Base-by-base conservation (phyloP, 2,888 invertebrate species). In the Cantharis flavilabris region DNA sequence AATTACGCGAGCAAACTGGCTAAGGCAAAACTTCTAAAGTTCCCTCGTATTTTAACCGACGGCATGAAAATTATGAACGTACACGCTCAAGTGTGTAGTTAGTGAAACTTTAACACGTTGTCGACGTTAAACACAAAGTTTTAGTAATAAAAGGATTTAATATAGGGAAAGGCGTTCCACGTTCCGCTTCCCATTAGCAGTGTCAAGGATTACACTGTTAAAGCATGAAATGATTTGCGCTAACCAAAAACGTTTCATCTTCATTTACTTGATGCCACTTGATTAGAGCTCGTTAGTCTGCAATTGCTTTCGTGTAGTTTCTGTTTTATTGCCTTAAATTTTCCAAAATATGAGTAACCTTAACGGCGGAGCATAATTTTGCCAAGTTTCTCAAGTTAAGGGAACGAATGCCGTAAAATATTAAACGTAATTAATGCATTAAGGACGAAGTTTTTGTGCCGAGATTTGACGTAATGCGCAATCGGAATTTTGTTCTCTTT, bases 241-340 rank as follows among this genome's bases (percentile, higher is more conserved):
- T 77, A 72, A 77, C 77, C 77, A 75, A 75, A 75, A 77, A 77
- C 74, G 75, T 69, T 72, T 77, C 76, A 67, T 76, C 76, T 76
- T 76, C 76, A 76, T 76, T 76, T 76, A 76, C 64, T 76, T 73
- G 72, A 76, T 76, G 71, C 76, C 67, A 67, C 73, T 76, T 76
- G 73, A 76, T 76, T 76, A 76, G 71, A 63, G 70, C 73, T 76
- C 71, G 76, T 76, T 76, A 76, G 73, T 73, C 70, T 76, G 65
- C 73, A 76, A 76, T 76, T 76, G 76, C 76, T 76, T 77, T 69
- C 73, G 70, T 70, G 73, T 73, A 73, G 70, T 70, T 76, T 70
- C 65, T 26, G 65, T 67, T 67, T 67, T 67, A 67, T 67, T 67
- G 26, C 65, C 20, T n/a, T 67, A 67, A 67, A 67, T 67, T 67